Conservation (phyloP, 2,113 vertebrate genomes). For the Rhinopomastus cyanomelas region DNA sequence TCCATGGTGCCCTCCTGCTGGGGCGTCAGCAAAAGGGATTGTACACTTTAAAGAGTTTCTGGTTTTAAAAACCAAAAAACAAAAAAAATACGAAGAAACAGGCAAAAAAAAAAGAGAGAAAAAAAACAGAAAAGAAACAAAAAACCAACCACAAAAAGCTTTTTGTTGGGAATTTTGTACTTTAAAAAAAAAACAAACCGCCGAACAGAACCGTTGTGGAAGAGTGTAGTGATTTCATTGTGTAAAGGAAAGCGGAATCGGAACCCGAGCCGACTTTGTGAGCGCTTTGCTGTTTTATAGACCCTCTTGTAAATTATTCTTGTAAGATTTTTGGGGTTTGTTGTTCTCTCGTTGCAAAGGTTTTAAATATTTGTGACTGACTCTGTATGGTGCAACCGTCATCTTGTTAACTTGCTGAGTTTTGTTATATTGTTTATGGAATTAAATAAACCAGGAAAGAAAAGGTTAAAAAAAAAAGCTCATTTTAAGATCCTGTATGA, state of each 20-base stretch:
- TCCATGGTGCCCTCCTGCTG: constrained; percentile 95
- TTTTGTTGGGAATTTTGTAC: constrained; percentile 99
- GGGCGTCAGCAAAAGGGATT: constrained; percentile 98
- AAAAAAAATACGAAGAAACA: constrained; percentile 96
- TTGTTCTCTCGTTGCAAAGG: constrained; percentile 99
- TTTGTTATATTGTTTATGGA: constrained; percentile 99
- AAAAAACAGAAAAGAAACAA: constrained; percentile 98
- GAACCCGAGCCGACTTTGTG: constrained; percentile 90
- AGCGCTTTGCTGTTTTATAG: constrained; percentile 99
- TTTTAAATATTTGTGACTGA: constrained; percentile 99
- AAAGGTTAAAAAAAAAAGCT: constrained; percentile 88
- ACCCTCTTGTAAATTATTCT: constrained; percentile 99
- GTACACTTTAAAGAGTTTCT: constrained; percentile 97
- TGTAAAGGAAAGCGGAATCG: constrained; percentile 94
- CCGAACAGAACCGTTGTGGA: constrained; percentile 91
- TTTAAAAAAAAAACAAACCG: constrained; percentile 78
- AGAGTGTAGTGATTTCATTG: constrained; percentile 99
- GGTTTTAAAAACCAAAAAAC: constrained; percentile 99
- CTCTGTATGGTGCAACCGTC: constrained; percentile 99
- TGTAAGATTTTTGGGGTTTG: constrained; percentile 98
- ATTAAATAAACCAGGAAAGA: constrained; percentile 86
- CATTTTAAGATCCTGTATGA: constrained; percentile 97
- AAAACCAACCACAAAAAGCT: constrained; percentile 98
- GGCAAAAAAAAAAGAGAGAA: constrained; percentile 23
- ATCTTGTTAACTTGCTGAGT: constrained; percentile 99